phyloP scores from a whole-genome alignment of 2,113 vertebrate species.

The Petrocephalus microphthalmus region DNA sequence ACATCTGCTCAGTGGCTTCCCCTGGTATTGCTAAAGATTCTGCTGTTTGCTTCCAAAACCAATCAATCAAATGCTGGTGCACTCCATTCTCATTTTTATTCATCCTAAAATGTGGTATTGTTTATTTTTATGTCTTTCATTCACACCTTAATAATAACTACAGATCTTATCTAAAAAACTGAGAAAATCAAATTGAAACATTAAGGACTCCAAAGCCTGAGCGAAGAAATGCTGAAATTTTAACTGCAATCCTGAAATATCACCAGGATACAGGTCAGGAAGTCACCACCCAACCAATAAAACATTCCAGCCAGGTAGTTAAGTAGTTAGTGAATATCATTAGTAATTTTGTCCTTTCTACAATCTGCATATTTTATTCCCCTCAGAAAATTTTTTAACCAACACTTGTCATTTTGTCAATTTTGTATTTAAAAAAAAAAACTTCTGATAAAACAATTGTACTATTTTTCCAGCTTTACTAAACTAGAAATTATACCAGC shows the following conservation, averaged over 20 bases:
- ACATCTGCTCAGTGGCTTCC: constrained; percentile 2
- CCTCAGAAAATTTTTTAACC: background rate
- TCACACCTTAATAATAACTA: background rate
- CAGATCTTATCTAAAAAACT: background rate
- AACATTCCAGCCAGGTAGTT: background rate
- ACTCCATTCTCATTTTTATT: background rate
- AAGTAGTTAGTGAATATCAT: background rate
- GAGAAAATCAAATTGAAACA: background rate
- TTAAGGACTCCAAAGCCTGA: background rate
- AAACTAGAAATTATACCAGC: background rate
- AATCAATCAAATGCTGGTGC: background rate
- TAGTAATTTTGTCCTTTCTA: background rate
- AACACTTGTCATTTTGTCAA: background rate
- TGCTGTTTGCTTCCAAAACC: background rate
- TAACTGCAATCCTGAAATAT: background rate
- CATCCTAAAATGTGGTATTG: background rate
- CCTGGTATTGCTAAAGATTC: background rate
- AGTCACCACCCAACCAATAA: background rate
- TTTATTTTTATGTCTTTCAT: background rate
- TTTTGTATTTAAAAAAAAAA: background rate
- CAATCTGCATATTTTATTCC: background rate
- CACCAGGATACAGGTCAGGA: background rate
- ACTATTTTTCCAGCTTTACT: background rate
- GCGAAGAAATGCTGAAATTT: background rate
- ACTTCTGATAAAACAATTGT: background rate